A percentile compares a stretch with the other conserved stretches of the same genome.
These are phyloP conservation scores for Tamias sibiricus DNA, from an alignment of 2,113 vertebrate species.

Conservation along the genomic window DNA sequence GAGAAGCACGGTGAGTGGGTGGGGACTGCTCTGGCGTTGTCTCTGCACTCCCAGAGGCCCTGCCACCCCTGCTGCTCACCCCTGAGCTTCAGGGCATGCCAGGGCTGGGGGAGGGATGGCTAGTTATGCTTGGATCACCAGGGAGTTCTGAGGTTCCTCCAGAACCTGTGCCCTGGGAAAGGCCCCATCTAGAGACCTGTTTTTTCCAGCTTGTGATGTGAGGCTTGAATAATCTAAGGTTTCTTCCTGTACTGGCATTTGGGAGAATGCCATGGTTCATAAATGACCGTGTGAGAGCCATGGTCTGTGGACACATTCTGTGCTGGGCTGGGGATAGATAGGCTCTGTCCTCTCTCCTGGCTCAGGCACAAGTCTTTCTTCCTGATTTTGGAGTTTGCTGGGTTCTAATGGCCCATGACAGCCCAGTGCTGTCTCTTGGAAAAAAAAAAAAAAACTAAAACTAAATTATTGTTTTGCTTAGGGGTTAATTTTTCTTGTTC, in stretches of 20 bases:
- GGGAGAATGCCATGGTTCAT: neutral
- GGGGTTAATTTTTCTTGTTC: neutral
- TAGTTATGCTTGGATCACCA: neutral
- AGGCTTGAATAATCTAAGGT: neutral
- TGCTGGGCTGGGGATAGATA: neutral
- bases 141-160: neutral
- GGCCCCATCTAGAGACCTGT: neutral
- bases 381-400: neutral
- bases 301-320: neutral
- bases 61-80: neutral
- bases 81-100: neutral
- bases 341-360: neutral
- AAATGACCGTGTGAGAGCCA: neutral
- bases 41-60: neutral
- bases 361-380: neutral
- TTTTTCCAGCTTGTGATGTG: neutral
- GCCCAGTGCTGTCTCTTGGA: neutral
- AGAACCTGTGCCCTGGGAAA: neutral
- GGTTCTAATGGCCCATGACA: neutral
- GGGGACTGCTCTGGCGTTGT: accelerated
- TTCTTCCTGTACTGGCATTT: neutral
- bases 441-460: conserved; percentile 29
- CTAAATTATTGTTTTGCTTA: neutral
- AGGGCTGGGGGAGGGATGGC: neutral
- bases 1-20: conserved; percentile 91